Percentiles rank a stretch among this genome's conserved stretches.
These are phyloP conservation scores for Squalus acanthias DNA, from an alignment of 2,797 vertebrate genomes.

Conservation along the genomic window DNA sequence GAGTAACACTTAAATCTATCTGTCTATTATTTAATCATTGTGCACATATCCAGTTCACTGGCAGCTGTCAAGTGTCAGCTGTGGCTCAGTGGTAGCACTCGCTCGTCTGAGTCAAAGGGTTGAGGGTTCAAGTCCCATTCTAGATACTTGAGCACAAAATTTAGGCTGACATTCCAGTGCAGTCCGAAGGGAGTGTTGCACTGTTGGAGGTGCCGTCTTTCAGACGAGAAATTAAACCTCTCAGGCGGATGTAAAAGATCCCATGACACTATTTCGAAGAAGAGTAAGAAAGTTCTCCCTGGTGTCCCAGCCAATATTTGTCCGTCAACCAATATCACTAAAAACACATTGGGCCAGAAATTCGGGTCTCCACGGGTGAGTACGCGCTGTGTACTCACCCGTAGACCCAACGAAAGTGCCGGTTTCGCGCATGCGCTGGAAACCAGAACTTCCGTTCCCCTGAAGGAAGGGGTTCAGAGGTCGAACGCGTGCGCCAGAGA, in stretches of 20 bases:
- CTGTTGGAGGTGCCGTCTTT: not conserved
- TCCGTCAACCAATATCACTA: not conserved
- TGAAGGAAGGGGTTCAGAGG: too few relatives aligned
- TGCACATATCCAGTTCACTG: not conserved
- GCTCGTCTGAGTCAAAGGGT: not conserved
- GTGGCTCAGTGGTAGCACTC: not conserved
- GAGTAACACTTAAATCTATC: not conserved
- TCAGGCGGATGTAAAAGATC: not conserved
- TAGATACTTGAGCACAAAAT: not conserved
- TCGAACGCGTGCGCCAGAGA: too few relatives aligned
- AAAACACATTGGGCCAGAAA: not conserved
- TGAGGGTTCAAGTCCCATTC: not conserved
- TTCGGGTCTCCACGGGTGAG: too few relatives aligned
- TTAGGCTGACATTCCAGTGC: not conserved
- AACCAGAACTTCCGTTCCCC: too few relatives aligned
- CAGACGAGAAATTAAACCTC: not conserved
- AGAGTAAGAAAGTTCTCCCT: not conserved
- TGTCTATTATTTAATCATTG: not conserved
- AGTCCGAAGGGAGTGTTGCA: not conserved
- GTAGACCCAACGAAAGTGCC: too few relatives aligned
- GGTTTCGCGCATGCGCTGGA: too few relatives aligned
- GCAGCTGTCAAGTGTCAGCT: not conserved
- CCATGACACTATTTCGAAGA: not conserved
- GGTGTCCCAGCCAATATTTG: too few relatives aligned
- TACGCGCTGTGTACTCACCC: too few relatives aligned